These are phyloP conservation scores for Perithous albicinctus DNA, from an alignment of 2,888 invertebrate species.

Conservation along the genomic window DNA sequence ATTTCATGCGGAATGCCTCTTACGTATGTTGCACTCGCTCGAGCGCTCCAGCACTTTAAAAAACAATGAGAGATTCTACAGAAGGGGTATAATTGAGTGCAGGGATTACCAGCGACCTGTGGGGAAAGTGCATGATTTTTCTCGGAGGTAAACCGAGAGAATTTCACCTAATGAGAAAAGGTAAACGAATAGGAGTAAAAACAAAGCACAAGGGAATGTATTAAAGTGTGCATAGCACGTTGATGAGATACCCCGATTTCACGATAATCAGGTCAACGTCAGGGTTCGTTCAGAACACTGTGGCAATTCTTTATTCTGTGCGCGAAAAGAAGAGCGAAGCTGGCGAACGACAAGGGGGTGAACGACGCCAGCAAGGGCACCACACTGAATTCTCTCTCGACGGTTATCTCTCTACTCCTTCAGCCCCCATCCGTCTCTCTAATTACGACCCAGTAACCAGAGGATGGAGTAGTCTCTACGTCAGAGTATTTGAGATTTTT, in stretches of 20 bases:
- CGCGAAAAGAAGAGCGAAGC: background rate
- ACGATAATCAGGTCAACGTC: slow-evolving; percentile 39
- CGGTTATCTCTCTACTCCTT: slow-evolving; percentile 40
- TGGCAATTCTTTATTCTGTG: slow-evolving; percentile 25
- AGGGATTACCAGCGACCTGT: background rate
- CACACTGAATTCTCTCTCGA: slow-evolving; percentile 6
- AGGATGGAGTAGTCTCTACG: slow-evolving; percentile 25
- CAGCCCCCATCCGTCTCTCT: slow-evolving; percentile 37
- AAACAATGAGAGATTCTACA: background rate
- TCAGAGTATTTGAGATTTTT: slow-evolving; percentile 32
- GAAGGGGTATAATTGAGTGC: background rate
- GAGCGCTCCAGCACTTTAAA: background rate
- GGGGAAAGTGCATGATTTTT: background rate
- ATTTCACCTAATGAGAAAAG: slow-evolving; percentile 12
- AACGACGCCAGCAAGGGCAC: slow-evolving; percentile 11
- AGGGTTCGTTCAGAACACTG: background rate
- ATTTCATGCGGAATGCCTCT: too few species aligned
- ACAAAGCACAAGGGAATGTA: background rate
- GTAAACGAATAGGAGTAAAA: background rate
- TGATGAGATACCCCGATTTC: slow-evolving; percentile 15
- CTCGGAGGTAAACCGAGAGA: background rate
- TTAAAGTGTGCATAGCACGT: background rate
- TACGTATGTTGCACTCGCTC: background rate
- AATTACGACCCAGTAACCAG: slow-evolving; percentile 55
- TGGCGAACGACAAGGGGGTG: slow-evolving; percentile 7